Percentiles rank a stretch among this genome's conserved stretches.
These are phyloP conservation scores for Prionace glauca DNA, from an alignment of 2,797 vertebrate genomes.

Conservation along the genomic window DNA sequence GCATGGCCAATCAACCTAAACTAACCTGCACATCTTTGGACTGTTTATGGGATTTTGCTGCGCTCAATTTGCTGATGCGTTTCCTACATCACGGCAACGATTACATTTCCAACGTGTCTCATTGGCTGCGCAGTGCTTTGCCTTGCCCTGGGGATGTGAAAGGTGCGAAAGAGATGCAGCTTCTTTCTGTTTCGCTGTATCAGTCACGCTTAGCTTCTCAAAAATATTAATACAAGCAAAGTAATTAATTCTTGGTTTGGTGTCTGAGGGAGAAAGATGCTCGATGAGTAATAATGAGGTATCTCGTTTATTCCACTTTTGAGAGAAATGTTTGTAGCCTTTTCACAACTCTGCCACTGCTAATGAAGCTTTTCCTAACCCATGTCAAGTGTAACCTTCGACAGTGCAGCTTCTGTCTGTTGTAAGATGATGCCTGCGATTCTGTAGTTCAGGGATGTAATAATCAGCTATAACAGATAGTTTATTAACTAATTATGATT, in stretches of 20 bases:
- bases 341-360: neutral
- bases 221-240: neutral
- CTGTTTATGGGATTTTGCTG: neutral
- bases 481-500: conserved; percentile 2
- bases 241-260: neutral
- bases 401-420: neutral
- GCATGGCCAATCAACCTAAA: too few species aligned
- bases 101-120: neutral
- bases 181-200: neutral
- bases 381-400: neutral
- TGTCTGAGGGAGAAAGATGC: neutral
- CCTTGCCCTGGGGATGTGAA: neutral
- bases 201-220: neutral
- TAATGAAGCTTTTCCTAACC: neutral
- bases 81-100: neutral
- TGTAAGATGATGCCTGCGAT: neutral
- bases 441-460: neutral
- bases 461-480: neutral
- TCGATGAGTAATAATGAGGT: neutral
- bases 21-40: too few species aligned
- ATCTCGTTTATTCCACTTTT: neutral
- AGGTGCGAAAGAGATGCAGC: neutral
- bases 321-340: neutral
- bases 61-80: neutral
- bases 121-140: neutral